Percentiles rank a stretch among this genome's conserved stretches.
Conservation (phyloP, 2,888 invertebrate genomes). For the Fragum fragum region DNA sequence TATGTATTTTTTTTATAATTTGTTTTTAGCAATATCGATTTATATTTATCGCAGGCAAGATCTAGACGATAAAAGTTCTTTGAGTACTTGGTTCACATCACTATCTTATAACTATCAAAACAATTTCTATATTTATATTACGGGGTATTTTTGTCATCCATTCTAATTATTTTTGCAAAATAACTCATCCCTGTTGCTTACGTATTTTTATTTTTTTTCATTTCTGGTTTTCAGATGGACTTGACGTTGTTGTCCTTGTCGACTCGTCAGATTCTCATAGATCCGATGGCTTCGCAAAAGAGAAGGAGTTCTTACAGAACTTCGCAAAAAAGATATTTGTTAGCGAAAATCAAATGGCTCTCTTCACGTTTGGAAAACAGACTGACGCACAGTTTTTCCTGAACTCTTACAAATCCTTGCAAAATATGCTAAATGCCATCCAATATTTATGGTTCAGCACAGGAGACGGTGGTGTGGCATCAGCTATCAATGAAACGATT, state of each 20-base stretch:
- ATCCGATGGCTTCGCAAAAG: slow-evolving; percentile 32
- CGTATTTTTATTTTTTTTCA: too few species aligned
- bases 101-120: too few species aligned
- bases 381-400: slow-evolving; percentile 35
- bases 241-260: slow-evolving; percentile 38
- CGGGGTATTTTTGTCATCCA: too few species aligned
- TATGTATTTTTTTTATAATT: too few species aligned
- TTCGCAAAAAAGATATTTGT: slow-evolving; percentile 7
- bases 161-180: too few species aligned
- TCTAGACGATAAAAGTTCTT: too few species aligned
- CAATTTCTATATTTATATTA: too few species aligned
- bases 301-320: slow-evolving; percentile 26
- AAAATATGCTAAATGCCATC: background rate
- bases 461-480: slow-evolving; percentile 23
- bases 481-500: slow-evolving; percentile 33
- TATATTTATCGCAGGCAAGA: too few species aligned
- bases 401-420: slow-evolving; percentile 14
- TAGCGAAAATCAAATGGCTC: slow-evolving; percentile 19
- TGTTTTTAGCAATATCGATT: too few species aligned
- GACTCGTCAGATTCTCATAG: slow-evolving; percentile 41
- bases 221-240: slow-evolving; percentile 8
- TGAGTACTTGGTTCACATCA: too few species aligned
- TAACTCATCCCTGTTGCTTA: too few species aligned
- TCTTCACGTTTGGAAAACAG: slow-evolving; percentile 36
- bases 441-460: slow-evolving; percentile 39